Conservation (phyloP, 2,797 vertebrate species). For the Scolopax bukidnonensis region DNA sequence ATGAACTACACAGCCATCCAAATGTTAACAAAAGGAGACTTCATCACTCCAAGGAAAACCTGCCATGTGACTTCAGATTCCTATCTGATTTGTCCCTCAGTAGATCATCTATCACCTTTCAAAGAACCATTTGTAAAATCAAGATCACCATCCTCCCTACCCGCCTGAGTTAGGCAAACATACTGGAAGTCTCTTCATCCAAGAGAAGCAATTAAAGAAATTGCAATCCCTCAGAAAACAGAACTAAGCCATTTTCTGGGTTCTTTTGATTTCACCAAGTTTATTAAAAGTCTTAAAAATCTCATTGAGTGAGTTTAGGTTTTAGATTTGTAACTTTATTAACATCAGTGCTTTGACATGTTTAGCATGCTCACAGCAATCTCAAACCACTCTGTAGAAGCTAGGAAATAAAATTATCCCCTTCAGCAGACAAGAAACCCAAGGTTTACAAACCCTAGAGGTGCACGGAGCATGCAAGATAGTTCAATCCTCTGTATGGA, state of each 20-base stretch:
- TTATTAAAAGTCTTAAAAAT: not conserved
- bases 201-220: not conserved
- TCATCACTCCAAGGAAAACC: not conserved
- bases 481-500: not conserved
- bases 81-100: constrained; percentile 29
- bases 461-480: not conserved
- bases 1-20: not conserved
- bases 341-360: not conserved
- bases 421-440: not conserved
- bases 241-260: not conserved
- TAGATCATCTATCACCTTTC: constrained; percentile 32
- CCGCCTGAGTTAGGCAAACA: not conserved
- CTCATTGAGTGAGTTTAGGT: not conserved
- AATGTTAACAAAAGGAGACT: constrained; percentile 50
- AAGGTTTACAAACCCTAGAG: not conserved
- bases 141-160: not conserved
- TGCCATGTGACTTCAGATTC: constrained; percentile 40
- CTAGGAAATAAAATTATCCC: not conserved
- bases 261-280: not conserved
- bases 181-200: not conserved
- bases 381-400: not conserved
- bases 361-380: not conserved
- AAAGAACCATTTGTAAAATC: not conserved
- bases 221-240: not conserved
- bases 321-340: not conserved